Percentiles rank a stretch among this genome's conserved stretches.
Conservation (phyloP, 2,888 invertebrate species). For the Anagyrus pseudococci region DNA sequence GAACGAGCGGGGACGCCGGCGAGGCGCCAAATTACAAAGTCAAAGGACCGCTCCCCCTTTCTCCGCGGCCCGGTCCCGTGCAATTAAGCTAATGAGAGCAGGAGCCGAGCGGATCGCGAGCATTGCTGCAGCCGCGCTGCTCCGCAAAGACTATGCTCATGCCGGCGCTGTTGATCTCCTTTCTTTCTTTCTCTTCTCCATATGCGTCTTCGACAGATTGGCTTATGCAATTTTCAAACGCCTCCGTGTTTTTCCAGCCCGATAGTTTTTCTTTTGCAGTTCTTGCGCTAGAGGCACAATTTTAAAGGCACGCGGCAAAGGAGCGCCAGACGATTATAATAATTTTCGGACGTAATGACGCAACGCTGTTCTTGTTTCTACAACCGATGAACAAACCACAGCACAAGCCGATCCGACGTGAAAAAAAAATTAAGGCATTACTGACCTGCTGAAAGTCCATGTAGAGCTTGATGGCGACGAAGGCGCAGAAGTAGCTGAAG, state of each 20-base stretch:
- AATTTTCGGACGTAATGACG: no score
- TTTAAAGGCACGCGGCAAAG: no score
- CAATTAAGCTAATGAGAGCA: conserved; percentile 36
- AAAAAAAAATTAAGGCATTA: no score
- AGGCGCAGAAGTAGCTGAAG: conserved; percentile 86
- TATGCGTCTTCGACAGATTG: not conserved
- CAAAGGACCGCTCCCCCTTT: not conserved
- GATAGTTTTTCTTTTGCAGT: no score
- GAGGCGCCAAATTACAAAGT: conserved; percentile 3
- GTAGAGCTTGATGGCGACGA: conserved; percentile 85
- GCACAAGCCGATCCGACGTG: no score
- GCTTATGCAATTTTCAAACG: not conserved
- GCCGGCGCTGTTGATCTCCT: not conserved
- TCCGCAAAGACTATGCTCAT: no score
- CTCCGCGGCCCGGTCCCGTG: not conserved
- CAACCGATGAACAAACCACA: no score
- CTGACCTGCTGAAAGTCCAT: conserved; percentile 75
- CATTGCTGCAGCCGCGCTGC: no score
- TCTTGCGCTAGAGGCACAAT: no score
- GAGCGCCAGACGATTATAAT: no score
- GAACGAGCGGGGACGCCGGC: not conserved
- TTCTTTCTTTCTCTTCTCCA: not conserved
- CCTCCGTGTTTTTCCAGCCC: not conserved
- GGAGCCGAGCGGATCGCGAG: no score
- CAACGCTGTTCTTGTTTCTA: no score